Base-by-base conservation (phyloP, 2,113 vertebrate genomes). In the Himantopus leucocephalus region DNA sequence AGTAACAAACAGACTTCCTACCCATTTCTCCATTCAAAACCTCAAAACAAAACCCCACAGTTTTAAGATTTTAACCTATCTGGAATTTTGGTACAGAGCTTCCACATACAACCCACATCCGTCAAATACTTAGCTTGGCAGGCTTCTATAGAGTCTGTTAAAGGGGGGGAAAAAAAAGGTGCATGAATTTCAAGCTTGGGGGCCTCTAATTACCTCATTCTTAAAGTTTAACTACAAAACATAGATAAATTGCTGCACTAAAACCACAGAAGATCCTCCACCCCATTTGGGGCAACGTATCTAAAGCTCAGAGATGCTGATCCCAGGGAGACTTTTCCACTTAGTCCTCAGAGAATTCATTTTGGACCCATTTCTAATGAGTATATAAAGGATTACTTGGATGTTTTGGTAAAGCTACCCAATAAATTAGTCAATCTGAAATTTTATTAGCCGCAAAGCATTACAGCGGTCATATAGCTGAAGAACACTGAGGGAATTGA, bases 191-290 rank as follows among this genome's bases (percentile, higher is more conserved):
- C 97, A 97, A 97, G 96, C 92, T 96, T 97, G 93, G 96, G 87
- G 94, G 93, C 91, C 84, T 98, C 94, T 97, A 98, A 98, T 97
- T 98, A 97, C 95, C 84, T 94, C n/a, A 37, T 95, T 90, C 80
- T 97, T 97, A 96, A 98, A 97, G 77, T 97, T 98, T 97, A 98
- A 97, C 97, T 97, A 98, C 87, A 96, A 98, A 98, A 97, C 3
- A 6, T 90, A 96, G 96, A 98, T 94, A 97, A 98, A 98, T 77
- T 95, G 92, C 94, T 92, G 91, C 77, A 96, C 78, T 98, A 98
- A 98, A 98, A 93, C 73, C 91, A 95, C 48, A 93, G 93, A 97
- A 92, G 91, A 98, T 95, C 83, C 85, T 96, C 83, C 48, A 98
- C 86, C 66, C 29, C 55, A 96, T 96, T 97, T 96, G 92, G 96